Percentiles rank a stretch among this genome's conserved stretches.
These are phyloP conservation scores for Acrocera orbiculus DNA, from an alignment of 2,888 invertebrate genomes.

Conservation along the genomic window DNA sequence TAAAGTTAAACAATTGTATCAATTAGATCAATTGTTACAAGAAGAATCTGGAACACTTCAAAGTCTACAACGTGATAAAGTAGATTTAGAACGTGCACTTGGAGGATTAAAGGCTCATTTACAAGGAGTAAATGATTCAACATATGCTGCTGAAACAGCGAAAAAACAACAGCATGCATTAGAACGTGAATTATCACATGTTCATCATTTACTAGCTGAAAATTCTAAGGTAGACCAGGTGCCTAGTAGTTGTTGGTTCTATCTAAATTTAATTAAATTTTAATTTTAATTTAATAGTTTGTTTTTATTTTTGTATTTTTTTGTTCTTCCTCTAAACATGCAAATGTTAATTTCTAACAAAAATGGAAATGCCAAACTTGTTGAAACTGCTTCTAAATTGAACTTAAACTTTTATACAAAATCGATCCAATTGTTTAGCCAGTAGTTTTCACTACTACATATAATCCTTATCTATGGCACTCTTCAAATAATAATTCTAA, in stretches of 20 bases:
- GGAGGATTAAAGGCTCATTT: slow-evolving; percentile 46
- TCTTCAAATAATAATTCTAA: too few species aligned
- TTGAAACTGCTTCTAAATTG: too few species aligned
- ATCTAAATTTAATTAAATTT: too few species aligned
- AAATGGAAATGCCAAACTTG: too few species aligned
- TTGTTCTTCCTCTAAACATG: slow-evolving; percentile 10
- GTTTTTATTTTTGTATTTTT: slow-evolving; percentile 8
- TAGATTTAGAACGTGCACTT: slow-evolving; percentile 49
- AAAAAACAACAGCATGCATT: slow-evolving; percentile 50
- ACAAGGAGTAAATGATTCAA: slow-evolving; percentile 42
- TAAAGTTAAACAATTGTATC: slow-evolving; percentile 62
- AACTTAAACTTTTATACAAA: too few species aligned
- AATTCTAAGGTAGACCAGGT: slow-evolving; percentile 73
- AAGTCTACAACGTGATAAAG: slow-evolving; percentile 57
- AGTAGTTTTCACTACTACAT: too few species aligned
- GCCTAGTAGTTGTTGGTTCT: slow-evolving; percentile 37
- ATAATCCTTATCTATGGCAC: too few species aligned
- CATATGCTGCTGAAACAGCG: slow-evolving; percentile 46
- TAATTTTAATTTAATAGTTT: too few species aligned
- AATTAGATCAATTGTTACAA: slow-evolving; percentile 52
- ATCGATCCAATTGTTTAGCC: too few species aligned
- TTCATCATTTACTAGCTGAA: slow-evolving; percentile 71
- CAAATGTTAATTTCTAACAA: too few species aligned
- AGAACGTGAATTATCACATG: slow-evolving; percentile 64
- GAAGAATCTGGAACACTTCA: slow-evolving; percentile 57